These are phyloP conservation scores for Myiopsitta monachus DNA, from an alignment of 2,113 vertebrate species.

Conservation along the genomic window DNA sequence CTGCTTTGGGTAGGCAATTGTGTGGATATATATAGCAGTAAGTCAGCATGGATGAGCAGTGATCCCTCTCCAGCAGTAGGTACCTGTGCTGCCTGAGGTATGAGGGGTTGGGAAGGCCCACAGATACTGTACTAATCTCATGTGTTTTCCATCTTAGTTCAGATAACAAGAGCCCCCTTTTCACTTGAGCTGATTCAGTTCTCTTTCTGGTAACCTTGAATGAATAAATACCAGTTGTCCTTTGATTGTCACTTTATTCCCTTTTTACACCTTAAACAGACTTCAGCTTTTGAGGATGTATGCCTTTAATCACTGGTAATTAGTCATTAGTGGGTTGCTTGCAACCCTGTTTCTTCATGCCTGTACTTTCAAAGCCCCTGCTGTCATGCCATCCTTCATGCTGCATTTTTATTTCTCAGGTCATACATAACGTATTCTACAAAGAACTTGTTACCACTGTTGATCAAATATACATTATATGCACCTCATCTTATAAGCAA, in stretches of 20 bases:
- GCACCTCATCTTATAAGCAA: background rate
- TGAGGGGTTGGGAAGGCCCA: background rate
- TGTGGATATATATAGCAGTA: background rate
- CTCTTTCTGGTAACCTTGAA: background rate
- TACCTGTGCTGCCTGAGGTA: rapidly evolving
- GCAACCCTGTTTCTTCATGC: background rate
- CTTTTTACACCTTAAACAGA: background rate
- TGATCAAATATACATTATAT: background rate
- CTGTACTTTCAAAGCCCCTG: background rate
- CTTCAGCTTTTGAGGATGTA: background rate
- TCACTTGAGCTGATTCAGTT: background rate
- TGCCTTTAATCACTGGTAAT: background rate
- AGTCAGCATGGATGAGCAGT: background rate
- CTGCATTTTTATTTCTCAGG: background rate
- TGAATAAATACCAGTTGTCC: background rate
- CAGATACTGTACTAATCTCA: background rate
- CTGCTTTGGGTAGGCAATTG: rapidly evolving
- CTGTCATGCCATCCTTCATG: background rate
- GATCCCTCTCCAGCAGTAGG: background rate
- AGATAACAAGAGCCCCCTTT: background rate
- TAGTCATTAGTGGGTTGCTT: background rate
- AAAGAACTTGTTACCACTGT: background rate
- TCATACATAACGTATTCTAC: background rate
- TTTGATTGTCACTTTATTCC: background rate
- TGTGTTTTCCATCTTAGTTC: rapidly evolving